These are phyloP conservation scores for Macquaria ambigua DNA, from an alignment of 2,113 vertebrate species.

Conservation along the genomic window DNA sequence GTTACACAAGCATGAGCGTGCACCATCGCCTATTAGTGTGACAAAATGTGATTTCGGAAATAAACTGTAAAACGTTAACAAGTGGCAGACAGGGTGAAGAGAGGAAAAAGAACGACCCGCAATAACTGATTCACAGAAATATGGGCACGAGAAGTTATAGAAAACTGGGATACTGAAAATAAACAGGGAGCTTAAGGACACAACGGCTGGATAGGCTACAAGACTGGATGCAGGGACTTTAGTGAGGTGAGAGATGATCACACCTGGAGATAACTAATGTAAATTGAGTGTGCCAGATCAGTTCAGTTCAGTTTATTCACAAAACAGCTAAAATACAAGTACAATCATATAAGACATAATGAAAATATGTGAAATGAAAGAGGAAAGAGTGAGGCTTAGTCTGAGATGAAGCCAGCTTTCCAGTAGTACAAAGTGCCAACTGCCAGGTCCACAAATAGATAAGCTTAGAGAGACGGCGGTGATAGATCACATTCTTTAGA, in stretches of 20 bases:
- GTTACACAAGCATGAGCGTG: neutral
- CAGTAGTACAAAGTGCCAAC: neutral
- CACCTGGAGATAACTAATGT: neutral
- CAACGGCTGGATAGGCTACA: neutral
- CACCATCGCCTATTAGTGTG: neutral
- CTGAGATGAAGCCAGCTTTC: slow-evolving; percentile 13
- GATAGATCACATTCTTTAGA: neutral
- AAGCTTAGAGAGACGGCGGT: neutral
- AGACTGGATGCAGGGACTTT: no score
- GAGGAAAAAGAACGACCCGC: no score
- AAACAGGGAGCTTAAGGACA: neutral
- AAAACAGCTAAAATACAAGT: no score
- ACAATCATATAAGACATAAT: no score
- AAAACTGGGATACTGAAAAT: neutral
- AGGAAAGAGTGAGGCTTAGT: neutral
- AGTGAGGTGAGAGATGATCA: neutral
- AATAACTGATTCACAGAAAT: neutral
- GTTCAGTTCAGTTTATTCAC: no score
- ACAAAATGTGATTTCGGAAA: neutral
- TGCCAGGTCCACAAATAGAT: slow-evolving; percentile 28
- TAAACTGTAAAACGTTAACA: neutral
- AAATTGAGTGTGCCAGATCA: neutral
- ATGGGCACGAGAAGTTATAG: neutral
- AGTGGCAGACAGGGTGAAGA: neutral
- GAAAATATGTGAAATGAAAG: no score